Evolutionary conservation across 2,888 invertebrate species (phyloP), one percentile per base, ranked within the genome.

Genomic region (Phalangium opilio): DNA sequence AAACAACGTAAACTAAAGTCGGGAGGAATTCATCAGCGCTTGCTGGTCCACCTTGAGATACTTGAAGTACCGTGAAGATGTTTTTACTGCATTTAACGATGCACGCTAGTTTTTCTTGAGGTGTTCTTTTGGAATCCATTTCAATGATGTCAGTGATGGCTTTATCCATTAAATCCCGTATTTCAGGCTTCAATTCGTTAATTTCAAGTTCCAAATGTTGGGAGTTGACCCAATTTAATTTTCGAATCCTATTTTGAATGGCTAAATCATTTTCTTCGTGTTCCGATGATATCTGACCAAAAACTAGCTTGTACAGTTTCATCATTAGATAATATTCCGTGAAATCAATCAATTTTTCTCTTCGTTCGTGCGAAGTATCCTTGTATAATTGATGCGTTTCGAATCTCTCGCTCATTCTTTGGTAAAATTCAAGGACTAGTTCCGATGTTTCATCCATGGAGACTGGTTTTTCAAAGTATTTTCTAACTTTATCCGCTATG

Each of bases 11-110:
- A 60, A 98, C 98, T 45, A 98, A 75, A 14, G 91, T 90, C 2
- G 98, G 98, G 52, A 99, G 74, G 68, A 98, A 87, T 68, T 99
- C 96, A 67, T 98, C 98, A 0, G 98, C 98, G 59, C 91, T 90
- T 12, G 91, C 93, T 4, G 81, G 80, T 1, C 50, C 53, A 8
- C 58, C 58, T 10, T 49, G 61, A 36, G 64, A 64, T 50, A 63
- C 62, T 45, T 63, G 62, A 45, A 91, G 72, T 45, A 91, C 75
- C 59, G 81, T 77, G 63, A 96, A 83, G 61, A 98, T 91, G 67
- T 83, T 80, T 49, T 84, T 77, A 63, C 93, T 90, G 63, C 91
- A 90, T 51, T 81, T 77, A 10, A 93, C 84, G 46, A 95, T 82
- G 62, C 89, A 87, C 11, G 79, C 73, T 53, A 98, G 71, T 70